Conservation (phyloP, 2,888 invertebrate genomes). For the Synanthedon andrenaeformis region DNA sequence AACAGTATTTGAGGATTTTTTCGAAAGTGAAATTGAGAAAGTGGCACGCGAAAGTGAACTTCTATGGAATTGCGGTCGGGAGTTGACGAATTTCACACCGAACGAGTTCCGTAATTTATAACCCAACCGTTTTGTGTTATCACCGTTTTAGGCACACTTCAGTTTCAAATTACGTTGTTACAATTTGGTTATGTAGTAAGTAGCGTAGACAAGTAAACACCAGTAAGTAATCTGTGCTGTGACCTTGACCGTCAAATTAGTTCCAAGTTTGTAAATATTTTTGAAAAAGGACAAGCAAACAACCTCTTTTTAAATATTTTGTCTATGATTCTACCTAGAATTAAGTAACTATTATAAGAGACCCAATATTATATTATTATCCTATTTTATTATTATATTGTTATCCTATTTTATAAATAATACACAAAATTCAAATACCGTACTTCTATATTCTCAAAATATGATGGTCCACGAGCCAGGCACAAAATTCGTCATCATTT, state of each 20-base stretch:
- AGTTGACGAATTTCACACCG: conserved; percentile 44
- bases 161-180: neutral
- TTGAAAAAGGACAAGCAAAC: too few species aligned
- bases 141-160: conserved; percentile 7
- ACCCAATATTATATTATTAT: too few species aligned
- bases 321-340: neutral
- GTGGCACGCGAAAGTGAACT: conserved; percentile 46
- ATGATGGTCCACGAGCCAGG: too few species aligned
- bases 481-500: too few species aligned
- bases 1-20: conserved; percentile 34
- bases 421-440: too few species aligned
- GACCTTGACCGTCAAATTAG: conserved; percentile 22
- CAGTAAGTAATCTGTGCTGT: conserved; percentile 1
- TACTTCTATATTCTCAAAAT: too few species aligned
- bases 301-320: neutral
- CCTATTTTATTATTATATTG: too few species aligned
- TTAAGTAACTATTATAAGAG: too few species aligned
- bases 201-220: conserved; percentile 4
- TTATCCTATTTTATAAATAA: too few species aligned
- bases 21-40: conserved; percentile 56
- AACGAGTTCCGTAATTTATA: conserved; percentile 21
- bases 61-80: conserved; percentile 38
- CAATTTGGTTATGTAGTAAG: conserved; percentile 11
- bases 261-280: too few species aligned
- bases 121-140: conserved; percentile 20